Evolutionary conservation across 2,888 invertebrate genomes (phyloP), one percentile per base, ranked within the genome.

Genomic region (Rhimphoctona megacephalus): DNA sequence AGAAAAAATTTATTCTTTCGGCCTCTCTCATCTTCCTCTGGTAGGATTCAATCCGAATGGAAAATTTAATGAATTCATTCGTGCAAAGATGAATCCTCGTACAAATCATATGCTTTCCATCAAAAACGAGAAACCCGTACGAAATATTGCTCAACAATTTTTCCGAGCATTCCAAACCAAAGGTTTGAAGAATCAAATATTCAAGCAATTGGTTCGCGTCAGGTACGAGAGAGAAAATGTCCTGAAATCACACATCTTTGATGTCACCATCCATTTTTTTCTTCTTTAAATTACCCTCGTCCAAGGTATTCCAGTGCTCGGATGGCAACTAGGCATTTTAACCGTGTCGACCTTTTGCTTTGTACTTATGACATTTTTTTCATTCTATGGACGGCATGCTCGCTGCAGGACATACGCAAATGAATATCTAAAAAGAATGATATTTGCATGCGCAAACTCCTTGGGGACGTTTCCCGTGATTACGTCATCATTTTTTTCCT

Each of bases 31-130:
- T 57, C 6, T 25, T 11, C 57, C 5, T 14, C 25, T 14, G 46
- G 1, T 22, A 49, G 36, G 49, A 52, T 77, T 66, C 66, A 77
- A 66, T 52, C 33, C 14, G 52, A 39, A 72, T 49, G 22, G 8
- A 57, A 77, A 77, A 52, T 77, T 17, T 66, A 33, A 66, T 66
- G 49, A 77, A 77, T 49, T 77, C 77, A 49, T 52, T 77, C 52
- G 61, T 30, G 8, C 43, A 14, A 46, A 52, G 64, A 64, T 30
- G 64, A 77, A 66, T 77, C 30, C n/a, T 43, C 61, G 30, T 46
- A 43, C 46, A 46, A 61, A 74, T 61, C 61, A 61, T 57, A 25
- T 61, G 54, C 39, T 52, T 77, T 8, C 14, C 46, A n/a, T 25
- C 30, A 49, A 46, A 33, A 9, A 6, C 19, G 30, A 30, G 25